Conservation (phyloP, 2,113 vertebrate species). For the Turdus rufiventris region DNA sequence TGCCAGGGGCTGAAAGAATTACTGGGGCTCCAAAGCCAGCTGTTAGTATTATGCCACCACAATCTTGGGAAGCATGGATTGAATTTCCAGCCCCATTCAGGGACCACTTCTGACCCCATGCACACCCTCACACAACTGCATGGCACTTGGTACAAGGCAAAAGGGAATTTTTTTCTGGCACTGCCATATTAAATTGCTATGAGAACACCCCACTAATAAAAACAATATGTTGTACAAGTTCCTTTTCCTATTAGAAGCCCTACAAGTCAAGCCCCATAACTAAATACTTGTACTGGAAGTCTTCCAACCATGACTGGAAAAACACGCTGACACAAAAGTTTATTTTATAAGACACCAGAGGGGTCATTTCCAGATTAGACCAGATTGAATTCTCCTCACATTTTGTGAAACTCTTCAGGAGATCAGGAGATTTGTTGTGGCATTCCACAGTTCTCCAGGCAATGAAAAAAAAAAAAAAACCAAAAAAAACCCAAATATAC, state of each 20-base stretch:
- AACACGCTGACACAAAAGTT: not conserved
- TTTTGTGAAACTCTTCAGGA: slow-evolving; percentile 15
- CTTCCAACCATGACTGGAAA: slow-evolving; percentile 20
- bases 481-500: not conserved
- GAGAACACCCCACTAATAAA: slow-evolving; percentile 18
- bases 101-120: not conserved
- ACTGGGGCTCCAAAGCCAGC: not conserved
- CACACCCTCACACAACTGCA: not conserved
- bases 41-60: not conserved
- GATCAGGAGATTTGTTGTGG: not conserved
- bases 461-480: not conserved
- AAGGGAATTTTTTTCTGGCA: not conserved
- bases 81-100: not conserved
- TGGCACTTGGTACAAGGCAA: not conserved
- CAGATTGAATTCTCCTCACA: slow-evolving; percentile 24
- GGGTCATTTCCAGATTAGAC: slow-evolving; percentile 19
- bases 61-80: not conserved
- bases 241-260: not conserved
- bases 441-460: slow-evolving; percentile 6
- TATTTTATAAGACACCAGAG: slow-evolving; percentile 25
- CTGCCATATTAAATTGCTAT: not conserved
- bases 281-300: slow-evolving; percentile 16
- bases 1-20: not conserved
- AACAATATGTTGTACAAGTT: not conserved
- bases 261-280: slow-evolving; percentile 28